Evolutionary conservation across 2,888 invertebrate genomes (phyloP), one percentile per base, ranked within the genome.

Genomic region (Periphyllus acericola): DNA sequence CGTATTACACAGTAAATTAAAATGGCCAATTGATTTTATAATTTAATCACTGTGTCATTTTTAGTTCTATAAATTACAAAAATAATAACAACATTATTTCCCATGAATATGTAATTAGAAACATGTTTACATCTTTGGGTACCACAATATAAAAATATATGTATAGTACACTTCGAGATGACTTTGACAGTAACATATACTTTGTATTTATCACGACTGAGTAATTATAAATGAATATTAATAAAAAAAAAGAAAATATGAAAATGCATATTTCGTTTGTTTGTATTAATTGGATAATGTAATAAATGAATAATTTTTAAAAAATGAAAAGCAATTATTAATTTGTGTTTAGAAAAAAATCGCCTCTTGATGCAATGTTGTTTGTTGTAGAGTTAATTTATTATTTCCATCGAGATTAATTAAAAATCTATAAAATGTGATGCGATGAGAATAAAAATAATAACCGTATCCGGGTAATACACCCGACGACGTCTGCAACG

Each of bases 21-120:
- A 52, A 83, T 29, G 19, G 19, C 34, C 46, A 71, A 81, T 83
- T 82, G 78, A 83, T 83, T 79, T 78, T 81, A 74, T 81, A 84
- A 89, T 75, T 83, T 71, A 84, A 88, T 46, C 74, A 25, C 72
- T 19, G n/a, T 75, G 80, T 74, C 83, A 19, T 75, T 74, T 88
- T 80, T 40, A 40, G 52, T 75, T 60, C 81, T 60, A 29, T 75
- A 87, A 72, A 68, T 83, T 68, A 40, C 19, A 68, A 32, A 71
- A 11, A 55, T 81, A 88, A 82, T 88, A 83, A 84, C 32, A 72
- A 80, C 80, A 60, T 86, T 60, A 55, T 86, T 86, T 86, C 80
- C 71, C 72, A 86, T 80, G 86, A 80, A 80, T 86, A 86, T 36
- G 72, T 86, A 86, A 86, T 86, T 60, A 74, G 71, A 74, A 72